A percentile compares a stretch with the other conserved stretches of the same genome.
These are phyloP conservation scores for Rhadina sibilatrix DNA, from an alignment of 2,113 vertebrate species.

Conservation along the genomic window DNA sequence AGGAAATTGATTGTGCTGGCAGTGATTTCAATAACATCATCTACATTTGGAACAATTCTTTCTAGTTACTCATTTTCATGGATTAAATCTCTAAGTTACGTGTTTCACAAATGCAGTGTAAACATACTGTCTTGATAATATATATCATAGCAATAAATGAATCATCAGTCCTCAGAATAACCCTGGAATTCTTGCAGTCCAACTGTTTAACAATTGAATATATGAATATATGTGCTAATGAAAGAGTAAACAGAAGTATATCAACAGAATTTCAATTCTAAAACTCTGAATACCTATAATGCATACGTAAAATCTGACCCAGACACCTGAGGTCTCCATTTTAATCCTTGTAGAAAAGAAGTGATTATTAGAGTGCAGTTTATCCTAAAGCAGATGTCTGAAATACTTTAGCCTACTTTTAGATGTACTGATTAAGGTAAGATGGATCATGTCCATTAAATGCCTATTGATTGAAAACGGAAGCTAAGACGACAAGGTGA, in stretches of 20 bases:
- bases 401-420: background rate
- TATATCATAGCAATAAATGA: background rate
- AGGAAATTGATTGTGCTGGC: background rate
- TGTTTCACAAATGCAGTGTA: background rate
- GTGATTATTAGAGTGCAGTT: background rate
- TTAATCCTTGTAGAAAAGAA: background rate
- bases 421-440: background rate
- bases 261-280: background rate
- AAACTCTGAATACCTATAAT: background rate
- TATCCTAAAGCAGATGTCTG: background rate
- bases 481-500: background rate
- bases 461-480: background rate
- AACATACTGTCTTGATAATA: background rate
- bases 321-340: background rate
- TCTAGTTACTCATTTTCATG: background rate
- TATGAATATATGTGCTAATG: background rate
- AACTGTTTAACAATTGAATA: background rate
- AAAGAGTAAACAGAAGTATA: background rate
- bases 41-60: background rate
- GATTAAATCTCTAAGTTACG: background rate
- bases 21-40: background rate
- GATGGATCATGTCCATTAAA: background rate
- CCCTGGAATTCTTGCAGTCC: background rate
- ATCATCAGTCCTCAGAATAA: background rate
- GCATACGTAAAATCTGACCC: background rate